phyloP scores from a whole-genome alignment of 2,113 vertebrate species.

The Psophia crepitans region DNA sequence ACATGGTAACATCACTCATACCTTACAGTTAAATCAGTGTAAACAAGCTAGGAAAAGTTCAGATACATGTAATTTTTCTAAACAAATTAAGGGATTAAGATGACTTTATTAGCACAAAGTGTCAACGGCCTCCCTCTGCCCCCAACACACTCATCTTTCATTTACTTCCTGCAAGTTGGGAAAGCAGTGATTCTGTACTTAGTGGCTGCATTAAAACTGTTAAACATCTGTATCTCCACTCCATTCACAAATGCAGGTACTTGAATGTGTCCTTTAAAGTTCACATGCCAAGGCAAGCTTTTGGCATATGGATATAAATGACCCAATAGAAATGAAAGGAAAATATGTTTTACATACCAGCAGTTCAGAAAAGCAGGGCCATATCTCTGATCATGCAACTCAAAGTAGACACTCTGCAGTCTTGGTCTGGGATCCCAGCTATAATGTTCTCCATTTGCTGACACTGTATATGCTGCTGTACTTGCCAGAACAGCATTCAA shows the following conservation, averaged over 20 bases:
- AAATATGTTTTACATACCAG: neutral
- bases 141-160: neutral
- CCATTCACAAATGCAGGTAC: neutral
- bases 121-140: neutral
- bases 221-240: neutral
- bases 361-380: neutral
- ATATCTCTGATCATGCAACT: neutral
- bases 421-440: neutral
- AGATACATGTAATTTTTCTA: neutral
- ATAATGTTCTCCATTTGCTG: neutral
- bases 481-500: neutral
- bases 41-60: neutral
- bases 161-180: neutral
- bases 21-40: neutral
- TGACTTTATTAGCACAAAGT: neutral
- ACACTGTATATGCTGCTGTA: too few relatives aligned
- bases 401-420: neutral
- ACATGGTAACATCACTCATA: rapidly evolving
- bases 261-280: neutral
- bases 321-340: neutral
- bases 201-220: neutral
- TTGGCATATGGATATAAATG: neutral
- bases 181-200: neutral
- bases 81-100: neutral
- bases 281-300: neutral